Base-by-base conservation (phyloP, 2,797 vertebrate genomes). In the Poecilia gillii region DNA sequence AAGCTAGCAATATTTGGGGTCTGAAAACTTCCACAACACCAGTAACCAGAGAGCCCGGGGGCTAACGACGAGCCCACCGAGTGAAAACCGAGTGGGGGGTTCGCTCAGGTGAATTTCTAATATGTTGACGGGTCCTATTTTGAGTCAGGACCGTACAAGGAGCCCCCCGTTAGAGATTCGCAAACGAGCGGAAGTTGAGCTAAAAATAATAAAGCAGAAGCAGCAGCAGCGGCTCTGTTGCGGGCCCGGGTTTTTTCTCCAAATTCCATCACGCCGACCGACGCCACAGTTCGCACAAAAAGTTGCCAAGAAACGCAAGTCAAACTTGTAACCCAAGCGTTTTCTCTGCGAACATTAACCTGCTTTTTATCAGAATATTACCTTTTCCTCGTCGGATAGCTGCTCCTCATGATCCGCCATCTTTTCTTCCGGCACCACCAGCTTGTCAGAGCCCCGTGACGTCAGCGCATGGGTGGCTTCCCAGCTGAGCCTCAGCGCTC, bases 361-460 rank as follows among this genome's bases (percentile, higher is more conserved):
- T 8, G 33, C 0, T 43, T 25, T 72, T 74, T 66, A 81, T 78
- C 6, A 71, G 72, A 57, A 45, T 85, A 86, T 89, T 91, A 96
- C 95, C 95, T 95, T 96, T 77, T 95, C 95, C 86, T 96, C 95
- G 73, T 96, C 94, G 90, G 94, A 93, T 91, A 96, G 89, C 91
- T 93, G 95, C 94, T 95, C 95, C 85, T 95, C 95, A 90, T 93
- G 93, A 95, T 96, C 95, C 95, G 95, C 95, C 95, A 96, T 96
- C 94, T 96, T 96, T 95, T 94, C 94, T 95, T 95, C 94, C 94
- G 95, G 94, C 93, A 94, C 94, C 93, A 94, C 91, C 94, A 93
- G 93, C 92, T 95, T 95, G 94, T 93, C 92, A 93, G 88, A 89
- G 88, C 68, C 77, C 25, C 23, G 84, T 94, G 93, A 96, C 94